Evolutionary conservation across 2,888 invertebrate genomes (phyloP).

Genomic region (Athalia circularis): DNA sequence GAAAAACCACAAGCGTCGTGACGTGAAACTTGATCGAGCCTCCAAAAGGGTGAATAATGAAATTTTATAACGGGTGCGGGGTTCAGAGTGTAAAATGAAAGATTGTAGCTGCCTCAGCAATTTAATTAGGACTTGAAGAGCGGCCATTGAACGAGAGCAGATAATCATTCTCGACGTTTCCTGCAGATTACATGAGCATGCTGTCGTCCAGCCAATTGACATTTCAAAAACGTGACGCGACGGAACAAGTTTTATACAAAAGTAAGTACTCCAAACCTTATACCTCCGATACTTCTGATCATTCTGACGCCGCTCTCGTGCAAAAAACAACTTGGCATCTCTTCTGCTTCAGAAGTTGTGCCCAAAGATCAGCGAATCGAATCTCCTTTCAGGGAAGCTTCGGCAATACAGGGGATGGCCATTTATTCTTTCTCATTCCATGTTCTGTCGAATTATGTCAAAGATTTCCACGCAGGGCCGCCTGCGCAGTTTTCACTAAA

Average conservation of each 20-base stretch:
- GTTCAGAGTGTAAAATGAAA: not conserved
- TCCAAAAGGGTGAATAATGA: slow-evolving; percentile 9
- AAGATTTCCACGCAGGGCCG: not conserved
- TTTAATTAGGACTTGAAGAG: slow-evolving; percentile 26
- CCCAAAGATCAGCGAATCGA: no score
- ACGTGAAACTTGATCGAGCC: not conserved
- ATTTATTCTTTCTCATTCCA: no score
- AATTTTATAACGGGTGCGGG: not conserved
- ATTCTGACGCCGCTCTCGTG: no score
- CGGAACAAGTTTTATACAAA: not conserved
- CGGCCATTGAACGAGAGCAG: slow-evolving; percentile 22
- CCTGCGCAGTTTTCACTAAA: not conserved
- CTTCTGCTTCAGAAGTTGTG: no score
- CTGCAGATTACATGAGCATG: slow-evolving; percentile 10
- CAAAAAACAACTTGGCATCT: no score
- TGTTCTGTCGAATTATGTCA: no score
- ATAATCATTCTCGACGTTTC: slow-evolving; percentile 24
- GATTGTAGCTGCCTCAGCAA: slow-evolving; percentile 17
- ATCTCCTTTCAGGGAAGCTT: no score
- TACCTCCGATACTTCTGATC: no score
- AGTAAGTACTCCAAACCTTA: no score
- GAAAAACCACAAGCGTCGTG: not conserved
- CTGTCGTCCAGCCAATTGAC: slow-evolving; percentile 14
- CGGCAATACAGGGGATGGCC: no score
- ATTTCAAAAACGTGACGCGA: slow-evolving; percentile 15